These are phyloP conservation scores for Philopotamus ludificatus DNA, from an alignment of 1,140 invertebrate species.

Conservation along the genomic window DNA sequence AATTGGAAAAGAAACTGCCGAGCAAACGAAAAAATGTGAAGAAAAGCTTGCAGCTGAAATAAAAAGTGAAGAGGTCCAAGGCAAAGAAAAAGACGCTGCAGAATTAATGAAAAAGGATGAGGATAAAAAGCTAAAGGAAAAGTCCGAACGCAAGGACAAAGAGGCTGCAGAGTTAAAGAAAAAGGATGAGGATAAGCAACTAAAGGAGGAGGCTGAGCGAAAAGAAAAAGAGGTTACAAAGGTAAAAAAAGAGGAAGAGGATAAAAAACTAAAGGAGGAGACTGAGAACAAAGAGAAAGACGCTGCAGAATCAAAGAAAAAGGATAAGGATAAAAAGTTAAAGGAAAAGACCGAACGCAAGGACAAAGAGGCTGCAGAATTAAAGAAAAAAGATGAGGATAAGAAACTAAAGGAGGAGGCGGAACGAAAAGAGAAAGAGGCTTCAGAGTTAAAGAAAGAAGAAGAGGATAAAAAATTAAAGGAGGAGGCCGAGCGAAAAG, in stretches of 20 bases:
- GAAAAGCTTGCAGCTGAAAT: conserved; percentile 29
- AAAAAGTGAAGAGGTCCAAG: conserved; percentile 33
- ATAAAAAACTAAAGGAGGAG: conserved; percentile 28
- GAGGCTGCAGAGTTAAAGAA: conserved; percentile 36
- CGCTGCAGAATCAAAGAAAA: conserved; percentile 25
- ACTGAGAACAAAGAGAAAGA: conserved; percentile 39
- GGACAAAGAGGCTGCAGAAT: conserved; percentile 33
- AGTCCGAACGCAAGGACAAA: conserved; percentile 16
- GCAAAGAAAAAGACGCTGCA: conserved; percentile 32
- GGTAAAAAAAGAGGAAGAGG: conserved; percentile 25
- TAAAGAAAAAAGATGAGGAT: background rate
- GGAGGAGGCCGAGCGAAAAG: conserved; percentile 33
- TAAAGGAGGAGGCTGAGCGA: conserved; percentile 27
- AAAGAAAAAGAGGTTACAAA: too few species aligned
- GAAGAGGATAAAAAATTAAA: conserved; percentile 31
- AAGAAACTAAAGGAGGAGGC: conserved; percentile 15
- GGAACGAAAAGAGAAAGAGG: conserved; percentile 25
- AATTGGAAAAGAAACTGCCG: background rate
- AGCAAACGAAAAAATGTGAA: conserved; percentile 12
- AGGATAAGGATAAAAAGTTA: conserved; percentile 28
- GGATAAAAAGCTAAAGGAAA: conserved; percentile 34
- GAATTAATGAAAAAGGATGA: conserved; percentile 26
- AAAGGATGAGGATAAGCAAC: conserved; percentile 26
- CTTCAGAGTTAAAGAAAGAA: conserved; percentile 24
- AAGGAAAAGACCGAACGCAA: conserved; percentile 33